Evolutionary conservation across 2,888 invertebrate genomes (phyloP), one percentile per base, ranked within the genome.

Genomic region (Platypus cylindrus): DNA sequence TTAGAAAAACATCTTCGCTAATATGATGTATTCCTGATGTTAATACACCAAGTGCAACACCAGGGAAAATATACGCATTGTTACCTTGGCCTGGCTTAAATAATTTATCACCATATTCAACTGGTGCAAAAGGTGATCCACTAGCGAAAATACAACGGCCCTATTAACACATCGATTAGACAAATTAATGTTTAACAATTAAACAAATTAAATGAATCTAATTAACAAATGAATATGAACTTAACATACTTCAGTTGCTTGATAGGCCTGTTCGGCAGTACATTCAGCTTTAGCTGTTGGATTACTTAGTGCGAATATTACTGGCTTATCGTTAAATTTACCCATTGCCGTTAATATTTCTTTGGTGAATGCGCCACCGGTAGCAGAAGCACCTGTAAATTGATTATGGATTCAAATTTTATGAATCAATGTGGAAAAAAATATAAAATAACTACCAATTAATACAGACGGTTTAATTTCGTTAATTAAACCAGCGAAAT

Each of bases 211-310:
- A 24, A 41, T n/a, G 7, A 12, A 29, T 24, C 11, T 7, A 29
- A 2, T 22, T 8, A 8, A 15, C 14, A 24, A 11, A 5, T 24
- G 24, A 9, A 3, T 24, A 5, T 24, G n/a, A 8, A 15, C n/a
- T 5, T 4, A 7, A 27, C 66, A 62, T 54, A 87, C 90, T 43
- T 87, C 75, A 1, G 95, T 93, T 53, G 79, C 64, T 24, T 62
- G 71, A 64, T 95, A 98, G 3, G 95, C 97, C 51, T 90, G 75
- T 60, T 93, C 89, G n/a, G 98, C 98, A n/a, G 98, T 97, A 59
- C 98, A 98, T 65, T 98, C 98, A 0, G 98, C 93, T 67, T 94
- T 94, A 62, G 78, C 77, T 34, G 98, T 99, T 34, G 98, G 98
- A 69, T 98, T 98, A 58, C 95, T 95, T 29, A 98, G 73, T 8